These are phyloP conservation scores for Synergus gifuensis DNA, from an alignment of 2,888 invertebrate genomes.

Conservation along the genomic window DNA sequence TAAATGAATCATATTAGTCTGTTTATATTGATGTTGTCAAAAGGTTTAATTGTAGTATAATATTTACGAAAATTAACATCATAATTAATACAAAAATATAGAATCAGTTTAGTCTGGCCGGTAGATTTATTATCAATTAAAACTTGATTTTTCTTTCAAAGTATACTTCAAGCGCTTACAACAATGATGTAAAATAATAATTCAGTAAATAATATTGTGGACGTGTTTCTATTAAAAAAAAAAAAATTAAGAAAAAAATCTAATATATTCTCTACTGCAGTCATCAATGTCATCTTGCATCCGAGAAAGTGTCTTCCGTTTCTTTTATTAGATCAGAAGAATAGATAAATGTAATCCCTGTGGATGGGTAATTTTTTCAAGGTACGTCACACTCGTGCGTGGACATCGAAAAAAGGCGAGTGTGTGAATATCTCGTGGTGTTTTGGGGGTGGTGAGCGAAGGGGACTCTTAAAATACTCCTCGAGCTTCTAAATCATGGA, in stretches of 20 bases:
- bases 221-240: background rate
- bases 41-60: too few relatives aligned
- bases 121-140: too few relatives aligned
- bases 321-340: slow-evolving; percentile 14
- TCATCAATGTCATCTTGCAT: background rate
- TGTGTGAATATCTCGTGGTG: slow-evolving; percentile 50
- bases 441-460: slow-evolving; percentile 64
- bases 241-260: background rate
- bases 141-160: too few relatives aligned
- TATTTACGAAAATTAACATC: too few relatives aligned
- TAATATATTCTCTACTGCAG: background rate
- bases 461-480: slow-evolving; percentile 77
- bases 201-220: too few relatives aligned
- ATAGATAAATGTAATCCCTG: slow-evolving; percentile 33
- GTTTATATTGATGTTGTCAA: too few relatives aligned
- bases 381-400: slow-evolving; percentile 18
- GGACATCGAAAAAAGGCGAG: slow-evolving; percentile 32
- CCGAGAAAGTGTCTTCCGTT: background rate
- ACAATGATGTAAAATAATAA: too few relatives aligned
- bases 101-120: too few relatives aligned
- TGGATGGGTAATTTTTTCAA: slow-evolving; percentile 36
- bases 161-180: too few relatives aligned
- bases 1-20: too few relatives aligned
- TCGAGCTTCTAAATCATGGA: slow-evolving; percentile 77
- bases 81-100: too few relatives aligned